Base-by-base conservation (phyloP, 2,888 invertebrate species). In the Chouioia cunea region DNA sequence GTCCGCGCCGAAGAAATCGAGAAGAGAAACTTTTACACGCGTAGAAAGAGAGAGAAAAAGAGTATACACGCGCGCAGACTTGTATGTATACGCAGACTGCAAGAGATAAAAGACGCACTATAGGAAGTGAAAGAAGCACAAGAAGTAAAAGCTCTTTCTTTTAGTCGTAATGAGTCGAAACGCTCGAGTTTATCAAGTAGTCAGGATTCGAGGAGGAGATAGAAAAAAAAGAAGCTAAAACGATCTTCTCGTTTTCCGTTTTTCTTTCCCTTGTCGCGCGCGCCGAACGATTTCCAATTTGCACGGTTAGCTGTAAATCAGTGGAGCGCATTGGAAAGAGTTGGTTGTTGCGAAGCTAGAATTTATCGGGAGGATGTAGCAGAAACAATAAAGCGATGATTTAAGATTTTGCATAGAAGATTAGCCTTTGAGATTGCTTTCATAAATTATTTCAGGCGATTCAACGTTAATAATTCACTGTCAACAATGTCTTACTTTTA, bases 1-100 rank as follows among this genome's bases (percentile, higher is more conserved):
- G 60, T 62, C 53, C 20, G n/a, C 52, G 16, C 60, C 53, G 46
- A 58, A 46, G 62, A 57, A 68, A 68, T 68, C 67, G 52, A 59
- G 59, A 63, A 58, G 58, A 46, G 23, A 64, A 56, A 68, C 54
- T 71, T 60, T 67, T 63, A 56, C 23, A 12, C 47, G 12, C 44
- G 43, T 27, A 53, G 57, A 56, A 60, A 56, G 18, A 18, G 4
- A 48, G n/a, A 36, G 12, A 43, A 20, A 36, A 36, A 47, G 16
- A 3, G 43, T 2, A 56, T 56, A 56, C n/a, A 46, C 50, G 23
- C 57, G 23, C 27, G 46, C 46, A n/a, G n/a, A 27, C 27, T 27
- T 27, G 27, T 27, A 27, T 27, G 27, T 27, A 27, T 27, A 27
- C 27, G 23, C 23, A 16, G 43, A 16, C 27, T 27, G n/a, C n/a